Percentiles rank a stretch among this genome's conserved stretches.
phyloP scores from a whole-genome alignment of 2,113 vertebrate genomes.

The Apodemus sylvaticus region DNA sequence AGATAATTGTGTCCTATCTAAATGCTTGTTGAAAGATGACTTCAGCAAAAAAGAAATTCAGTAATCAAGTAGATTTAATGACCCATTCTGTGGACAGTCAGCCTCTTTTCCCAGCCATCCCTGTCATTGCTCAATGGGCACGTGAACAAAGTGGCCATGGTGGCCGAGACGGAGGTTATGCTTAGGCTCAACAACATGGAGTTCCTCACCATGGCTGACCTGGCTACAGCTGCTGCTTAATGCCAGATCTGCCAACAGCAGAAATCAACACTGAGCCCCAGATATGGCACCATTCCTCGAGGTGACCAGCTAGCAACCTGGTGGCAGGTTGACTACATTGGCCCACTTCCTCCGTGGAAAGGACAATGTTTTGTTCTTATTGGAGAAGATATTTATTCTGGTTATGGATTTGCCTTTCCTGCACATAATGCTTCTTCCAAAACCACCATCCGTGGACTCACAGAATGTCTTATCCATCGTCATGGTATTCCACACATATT shows the following conservation, averaged over 20 bases:
- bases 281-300: background rate
- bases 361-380: background rate
- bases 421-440: background rate
- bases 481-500: background rate
- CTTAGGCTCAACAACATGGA: background rate
- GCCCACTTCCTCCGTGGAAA: background rate
- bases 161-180: too few relatives aligned
- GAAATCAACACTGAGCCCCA: background rate
- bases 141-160: too few relatives aligned
- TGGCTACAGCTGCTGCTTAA: background rate
- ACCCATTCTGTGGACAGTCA: background rate
- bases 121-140: background rate
- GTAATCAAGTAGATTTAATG: background rate
- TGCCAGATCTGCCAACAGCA: background rate
- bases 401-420: too few relatives aligned
- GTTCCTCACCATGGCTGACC: background rate
- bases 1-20: background rate
- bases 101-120: background rate
- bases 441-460: background rate
- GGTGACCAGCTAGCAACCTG: background rate
- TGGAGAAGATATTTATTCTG: too few relatives aligned
- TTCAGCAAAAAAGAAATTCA: background rate
- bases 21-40: background rate
- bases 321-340: background rate
- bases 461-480: background rate